phyloP scores from a whole-genome alignment of 1,140 invertebrate genomes.

The Pseudomyrmex sp. region DNA sequence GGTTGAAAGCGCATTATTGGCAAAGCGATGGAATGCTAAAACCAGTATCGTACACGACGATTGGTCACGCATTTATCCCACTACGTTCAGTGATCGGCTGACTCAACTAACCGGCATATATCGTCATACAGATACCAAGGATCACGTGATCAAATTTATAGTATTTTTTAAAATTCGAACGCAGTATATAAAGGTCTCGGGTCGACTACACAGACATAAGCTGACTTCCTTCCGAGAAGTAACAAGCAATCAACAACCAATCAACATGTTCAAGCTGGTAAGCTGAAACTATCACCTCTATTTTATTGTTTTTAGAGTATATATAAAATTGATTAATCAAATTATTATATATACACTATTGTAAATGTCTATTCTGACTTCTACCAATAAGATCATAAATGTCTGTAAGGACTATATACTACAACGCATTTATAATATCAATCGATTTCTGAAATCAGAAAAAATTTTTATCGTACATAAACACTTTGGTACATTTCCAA shows the following conservation, averaged over 20 bases:
- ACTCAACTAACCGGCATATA: conserved; percentile 77
- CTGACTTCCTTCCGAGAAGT: conserved; percentile 81
- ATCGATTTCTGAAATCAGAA: conserved; percentile 3
- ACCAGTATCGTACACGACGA: conserved; percentile 50
- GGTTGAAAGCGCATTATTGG: conserved; percentile 77
- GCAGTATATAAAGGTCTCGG: conserved; percentile 80
- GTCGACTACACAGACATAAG: conserved; percentile 73
- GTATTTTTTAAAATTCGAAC: conserved; percentile 77
- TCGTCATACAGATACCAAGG: conserved; percentile 76
- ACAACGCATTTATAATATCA: neutral
- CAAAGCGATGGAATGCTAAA: conserved; percentile 59
- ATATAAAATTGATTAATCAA: neutral
- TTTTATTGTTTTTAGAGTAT: neutral
- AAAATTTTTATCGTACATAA: neutral
- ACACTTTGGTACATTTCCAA: conserved; percentile 15
- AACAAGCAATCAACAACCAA: conserved; percentile 76
- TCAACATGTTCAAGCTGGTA: conserved; percentile 85
- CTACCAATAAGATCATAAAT: neutral
- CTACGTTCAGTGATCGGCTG: conserved; percentile 68
- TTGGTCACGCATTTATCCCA: conserved; percentile 62
- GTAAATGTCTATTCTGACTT: too few species aligned
- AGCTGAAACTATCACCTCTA: conserved; percentile 63
- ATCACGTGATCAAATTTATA: conserved; percentile 77
- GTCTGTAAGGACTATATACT: neutral
- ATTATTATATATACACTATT: neutral